Conservation (phyloP, 2,113 vertebrate species). For the Fregetta grallaria region DNA sequence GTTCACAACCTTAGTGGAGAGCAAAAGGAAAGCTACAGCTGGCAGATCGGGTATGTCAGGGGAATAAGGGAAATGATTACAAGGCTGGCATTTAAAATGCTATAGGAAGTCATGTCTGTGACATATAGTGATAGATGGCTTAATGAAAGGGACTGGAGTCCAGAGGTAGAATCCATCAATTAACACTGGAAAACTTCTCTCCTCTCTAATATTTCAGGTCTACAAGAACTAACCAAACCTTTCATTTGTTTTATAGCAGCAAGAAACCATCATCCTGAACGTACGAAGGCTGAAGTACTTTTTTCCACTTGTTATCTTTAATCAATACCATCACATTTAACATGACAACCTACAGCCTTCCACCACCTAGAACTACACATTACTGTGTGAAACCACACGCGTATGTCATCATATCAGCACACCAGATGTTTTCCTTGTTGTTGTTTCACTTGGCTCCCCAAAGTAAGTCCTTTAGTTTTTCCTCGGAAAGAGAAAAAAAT, state of each 20-base stretch:
- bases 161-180: slow-evolving; percentile 11
- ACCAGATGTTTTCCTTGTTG: background rate
- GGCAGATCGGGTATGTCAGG: background rate
- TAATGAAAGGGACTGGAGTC: slow-evolving; percentile 9
- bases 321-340: background rate
- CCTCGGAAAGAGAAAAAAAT: background rate
- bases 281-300: background rate
- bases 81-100: slow-evolving; percentile 50
- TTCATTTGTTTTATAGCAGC: background rate
- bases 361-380: background rate
- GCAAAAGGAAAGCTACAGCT: slow-evolving; percentile 19
- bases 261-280: background rate
- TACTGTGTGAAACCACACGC: background rate
- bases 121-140: background rate
- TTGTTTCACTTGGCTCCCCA: background rate
- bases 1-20: background rate
- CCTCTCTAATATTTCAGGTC: background rate
- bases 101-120: background rate
- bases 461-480: background rate
- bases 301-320: slow-evolving; percentile 35
- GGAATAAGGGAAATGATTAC: slow-evolving; percentile 27
- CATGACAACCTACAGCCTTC: background rate
- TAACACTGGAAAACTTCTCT: background rate
- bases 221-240: slow-evolving; percentile 9
- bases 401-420: background rate